These are phyloP conservation scores for Hystrix brachyura DNA, from an alignment of 2,113 vertebrate species.

Conservation along the genomic window DNA sequence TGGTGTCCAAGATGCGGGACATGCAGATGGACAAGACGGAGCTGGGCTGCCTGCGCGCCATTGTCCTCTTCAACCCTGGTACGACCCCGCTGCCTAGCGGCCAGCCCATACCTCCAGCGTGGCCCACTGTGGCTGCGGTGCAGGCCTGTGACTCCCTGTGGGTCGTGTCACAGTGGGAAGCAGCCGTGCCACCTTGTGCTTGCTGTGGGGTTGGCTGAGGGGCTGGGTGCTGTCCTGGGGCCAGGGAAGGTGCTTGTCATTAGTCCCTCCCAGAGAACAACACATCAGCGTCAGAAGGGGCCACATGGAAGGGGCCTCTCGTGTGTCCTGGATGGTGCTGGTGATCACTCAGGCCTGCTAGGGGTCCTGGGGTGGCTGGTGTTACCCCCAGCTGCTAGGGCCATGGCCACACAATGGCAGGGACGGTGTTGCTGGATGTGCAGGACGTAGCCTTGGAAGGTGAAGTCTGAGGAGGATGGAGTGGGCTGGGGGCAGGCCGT, in stretches of 20 bases:
- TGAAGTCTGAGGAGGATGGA: background rate
- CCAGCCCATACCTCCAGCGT: background rate
- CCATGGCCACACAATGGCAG: background rate
- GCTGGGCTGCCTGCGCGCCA: conserved; percentile 97
- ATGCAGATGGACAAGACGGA: conserved; percentile 99
- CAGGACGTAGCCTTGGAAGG: too few relatives aligned
- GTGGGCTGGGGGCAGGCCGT: background rate
- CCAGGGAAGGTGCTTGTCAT: rapidly evolving
- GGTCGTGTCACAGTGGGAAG: background rate
- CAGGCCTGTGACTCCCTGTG: background rate
- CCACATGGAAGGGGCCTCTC: too few relatives aligned
- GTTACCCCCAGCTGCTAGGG: background rate
- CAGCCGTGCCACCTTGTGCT: background rate
- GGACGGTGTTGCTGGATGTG: background rate
- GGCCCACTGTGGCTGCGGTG: background rate
- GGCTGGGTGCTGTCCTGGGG: background rate
- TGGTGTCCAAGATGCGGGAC: conserved; percentile 99
- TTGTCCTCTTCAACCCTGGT: conserved; percentile 99
- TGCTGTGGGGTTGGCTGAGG: background rate
- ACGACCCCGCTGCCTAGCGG: background rate
- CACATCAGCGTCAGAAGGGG: background rate
- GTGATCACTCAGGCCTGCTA: background rate
- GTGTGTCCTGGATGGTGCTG: rapidly evolving
- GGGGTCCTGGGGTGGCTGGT: background rate
- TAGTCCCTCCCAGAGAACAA: too few relatives aligned